Evolutionary conservation across 1,140 invertebrate genomes (phyloP).

Genomic region (Dendrolimus punctatus): DNA sequence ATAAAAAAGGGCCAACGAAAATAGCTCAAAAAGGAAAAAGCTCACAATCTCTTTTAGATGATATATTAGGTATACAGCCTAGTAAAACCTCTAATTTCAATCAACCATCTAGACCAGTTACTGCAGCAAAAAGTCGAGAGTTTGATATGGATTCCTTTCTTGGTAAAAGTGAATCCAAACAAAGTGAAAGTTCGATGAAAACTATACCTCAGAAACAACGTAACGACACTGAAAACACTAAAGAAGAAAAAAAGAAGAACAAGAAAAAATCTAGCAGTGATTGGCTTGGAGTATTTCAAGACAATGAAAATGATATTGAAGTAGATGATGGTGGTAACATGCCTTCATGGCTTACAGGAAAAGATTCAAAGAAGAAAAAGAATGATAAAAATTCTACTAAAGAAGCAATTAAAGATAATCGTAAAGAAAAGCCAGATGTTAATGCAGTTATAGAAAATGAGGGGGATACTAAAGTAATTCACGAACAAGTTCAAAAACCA

Average conservation of each 20-base stretch:
- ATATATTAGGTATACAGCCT: conserved; percentile 45
- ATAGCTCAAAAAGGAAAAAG: conserved; percentile 48
- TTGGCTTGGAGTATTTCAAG: conserved; percentile 63
- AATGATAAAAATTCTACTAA: conserved; percentile 15
- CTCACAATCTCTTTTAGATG: conserved; percentile 53
- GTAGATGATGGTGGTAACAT: conserved; percentile 37
- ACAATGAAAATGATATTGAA: conserved; percentile 27
- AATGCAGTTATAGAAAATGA: conserved; percentile 1
- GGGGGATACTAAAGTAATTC: neutral
- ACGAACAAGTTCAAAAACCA: conserved; percentile 15
- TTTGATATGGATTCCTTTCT: conserved; percentile 52
- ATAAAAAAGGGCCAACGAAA: conserved; percentile 39
- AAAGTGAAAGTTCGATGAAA: conserved; percentile 24
- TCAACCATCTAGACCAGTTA: conserved; percentile 19
- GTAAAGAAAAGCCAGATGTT: conserved; percentile 1
- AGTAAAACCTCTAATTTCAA: conserved; percentile 21
- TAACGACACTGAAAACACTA: conserved; percentile 18
- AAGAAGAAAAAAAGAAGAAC: conserved; percentile 19
- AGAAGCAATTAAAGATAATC: conserved; percentile 6
- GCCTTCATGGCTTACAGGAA: conserved; percentile 53
- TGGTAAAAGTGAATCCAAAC: conserved; percentile 38
- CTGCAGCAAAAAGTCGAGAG: conserved; percentile 38
- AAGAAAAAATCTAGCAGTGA: conserved; percentile 53
- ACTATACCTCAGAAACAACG: conserved; percentile 16
- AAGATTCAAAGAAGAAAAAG: conserved; percentile 41